Base-by-base conservation (phyloP, 2,797 vertebrate species). In the Distichodus sexfasciatus region DNA sequence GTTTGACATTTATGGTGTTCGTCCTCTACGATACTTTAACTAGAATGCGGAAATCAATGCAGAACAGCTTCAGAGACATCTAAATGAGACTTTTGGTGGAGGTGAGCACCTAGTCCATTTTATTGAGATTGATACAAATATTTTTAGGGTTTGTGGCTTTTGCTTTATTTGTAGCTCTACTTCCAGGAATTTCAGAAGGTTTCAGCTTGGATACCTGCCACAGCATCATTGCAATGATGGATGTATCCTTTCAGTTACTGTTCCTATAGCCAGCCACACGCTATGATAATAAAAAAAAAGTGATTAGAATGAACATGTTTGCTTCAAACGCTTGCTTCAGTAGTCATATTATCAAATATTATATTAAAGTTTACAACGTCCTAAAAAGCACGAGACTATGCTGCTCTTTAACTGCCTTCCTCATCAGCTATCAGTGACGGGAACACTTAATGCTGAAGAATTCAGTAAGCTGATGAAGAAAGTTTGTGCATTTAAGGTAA, bases 151-250 rank as follows among this genome's bases (percentile, higher is more conserved):
- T 12, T 14, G 15, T 3, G 23, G 31, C 1, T 35, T 71, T 58
- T 31, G 23, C 23, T 14, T 69, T 0, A 60, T 40, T 10, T 19
- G 0, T 36, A 28, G 19, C 12, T 62, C 6, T 67, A 9, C 23
- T 61, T 48, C 6, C 41, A 67, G 51, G 28, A 23, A 57, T 14
- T 23, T 51, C 51, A 7, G 48, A n/a, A 67, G 63, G 67, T n/a
- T 76, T 79, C 67, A 62, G 67, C 70, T 81, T 93, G 11, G 92
- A 94, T 63, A 83, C 87, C 53, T 92, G 92, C 79, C 86, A 86
- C 80, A 80, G 87, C 75, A 81, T 93, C 28, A 79, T 93, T 73
- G 90, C 92, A 28, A 82, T 94, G 82, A 92, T 90, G 90, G 92
- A 93, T 77, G 92, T 94, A 94, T 94, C 92, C 88, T 94, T 88